These are phyloP conservation scores for Erinaceus europaeus DNA, from an alignment of 2,113 vertebrate genomes.

Conservation along the genomic window DNA sequence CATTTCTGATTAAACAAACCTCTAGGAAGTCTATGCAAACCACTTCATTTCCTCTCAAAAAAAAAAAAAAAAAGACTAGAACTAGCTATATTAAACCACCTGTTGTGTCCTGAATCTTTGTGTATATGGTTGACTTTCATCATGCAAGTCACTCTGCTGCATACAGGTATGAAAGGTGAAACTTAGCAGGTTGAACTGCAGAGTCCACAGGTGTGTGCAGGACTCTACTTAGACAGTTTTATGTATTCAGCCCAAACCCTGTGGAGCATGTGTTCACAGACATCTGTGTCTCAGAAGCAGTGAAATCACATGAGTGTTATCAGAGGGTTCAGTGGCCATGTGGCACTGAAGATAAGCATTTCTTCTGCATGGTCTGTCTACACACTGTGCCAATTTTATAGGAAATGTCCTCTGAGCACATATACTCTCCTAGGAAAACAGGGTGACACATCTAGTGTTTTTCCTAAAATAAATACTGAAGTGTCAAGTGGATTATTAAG, in stretches of 20 bases:
- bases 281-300: constrained; percentile 14
- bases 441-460: not conserved
- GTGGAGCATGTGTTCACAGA: not conserved
- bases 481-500: not conserved
- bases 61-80: no score
- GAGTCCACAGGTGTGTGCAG: not conserved
- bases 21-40: no score
- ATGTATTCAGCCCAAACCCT: not conserved
- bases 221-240: no score
- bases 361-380: not conserved
- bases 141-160: not conserved
- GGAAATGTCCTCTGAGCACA: not conserved
- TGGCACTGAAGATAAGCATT: constrained; percentile 49
- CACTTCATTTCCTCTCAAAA: no score
- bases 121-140: not conserved
- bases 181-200: not conserved
- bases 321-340: not conserved
- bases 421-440: not conserved
- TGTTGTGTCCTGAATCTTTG: not conserved
- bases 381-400: not conserved
- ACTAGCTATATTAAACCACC: no score
- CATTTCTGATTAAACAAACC: no score
- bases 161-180: not conserved
- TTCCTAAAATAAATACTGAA: constrained; percentile 1
- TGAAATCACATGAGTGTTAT: not conserved